A percentile compares a stretch with the other conserved stretches of the same genome.
Conservation (phyloP, 2,888 invertebrate genomes). For the Salticus scenicus region DNA sequence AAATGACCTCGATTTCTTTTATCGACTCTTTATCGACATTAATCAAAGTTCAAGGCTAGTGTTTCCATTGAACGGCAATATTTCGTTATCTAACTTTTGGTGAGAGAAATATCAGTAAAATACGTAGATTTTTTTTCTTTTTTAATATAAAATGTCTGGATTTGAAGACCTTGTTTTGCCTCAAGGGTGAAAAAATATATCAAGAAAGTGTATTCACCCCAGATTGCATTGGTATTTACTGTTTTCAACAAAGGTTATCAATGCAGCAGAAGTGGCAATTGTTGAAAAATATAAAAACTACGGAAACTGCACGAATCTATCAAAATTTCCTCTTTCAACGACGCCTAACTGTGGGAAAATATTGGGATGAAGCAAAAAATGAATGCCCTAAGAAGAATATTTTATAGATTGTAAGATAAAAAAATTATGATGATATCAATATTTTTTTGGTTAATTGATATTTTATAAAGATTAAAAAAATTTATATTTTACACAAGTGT, state of each 20-base stretch:
- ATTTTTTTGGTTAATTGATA: too few relatives aligned
- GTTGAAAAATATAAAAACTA: not conserved
- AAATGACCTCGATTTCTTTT: not conserved
- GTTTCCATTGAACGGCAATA: not conserved
- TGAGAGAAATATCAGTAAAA: not conserved
- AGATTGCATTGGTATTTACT: not conserved
- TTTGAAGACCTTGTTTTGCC: not conserved
- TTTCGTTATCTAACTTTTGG: not conserved
- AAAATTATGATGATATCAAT: too few relatives aligned
- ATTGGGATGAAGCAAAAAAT: too few relatives aligned
- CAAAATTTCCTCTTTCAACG: too few relatives aligned
- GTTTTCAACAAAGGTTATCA: not conserved
- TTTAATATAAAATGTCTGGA: not conserved
- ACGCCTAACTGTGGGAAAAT: too few relatives aligned
- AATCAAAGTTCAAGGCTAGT: not conserved
- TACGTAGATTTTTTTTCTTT: not conserved
- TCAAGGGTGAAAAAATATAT: not conserved
- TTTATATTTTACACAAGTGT: too few relatives aligned
- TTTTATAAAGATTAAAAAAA: too few relatives aligned
- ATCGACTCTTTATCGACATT: not conserved
- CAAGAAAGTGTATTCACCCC: not conserved
- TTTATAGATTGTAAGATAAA: too few relatives aligned
- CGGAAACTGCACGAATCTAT: too few relatives aligned
- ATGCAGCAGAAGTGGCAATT: not conserved
- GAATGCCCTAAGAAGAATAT: too few relatives aligned